These are phyloP conservation scores for Xestia xanthographa DNA, from an alignment of 2,888 invertebrate species.

Conservation along the genomic window DNA sequence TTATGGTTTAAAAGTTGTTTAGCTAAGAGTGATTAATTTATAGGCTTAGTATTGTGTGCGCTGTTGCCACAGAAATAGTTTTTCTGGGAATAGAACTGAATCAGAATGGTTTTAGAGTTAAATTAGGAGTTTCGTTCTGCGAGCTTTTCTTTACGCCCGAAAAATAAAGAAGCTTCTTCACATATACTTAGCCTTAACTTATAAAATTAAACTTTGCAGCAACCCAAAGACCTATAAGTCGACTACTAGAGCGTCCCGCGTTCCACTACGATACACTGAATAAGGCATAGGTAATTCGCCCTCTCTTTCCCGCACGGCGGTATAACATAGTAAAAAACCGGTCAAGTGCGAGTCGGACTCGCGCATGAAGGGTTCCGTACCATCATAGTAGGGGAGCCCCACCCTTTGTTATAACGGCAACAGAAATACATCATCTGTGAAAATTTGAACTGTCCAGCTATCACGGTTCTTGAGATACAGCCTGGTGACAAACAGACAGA, in stretches of 20 bases:
- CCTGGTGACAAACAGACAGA: too few relatives aligned
- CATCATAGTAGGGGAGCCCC: too few relatives aligned
- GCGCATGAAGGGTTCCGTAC: too few relatives aligned
- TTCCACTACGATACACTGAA: too few relatives aligned
- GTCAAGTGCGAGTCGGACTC: too few relatives aligned
- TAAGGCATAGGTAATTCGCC: too few relatives aligned
- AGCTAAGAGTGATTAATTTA: slow-evolving; percentile 53
- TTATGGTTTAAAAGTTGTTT: slow-evolving; percentile 61
- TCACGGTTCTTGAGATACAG: too few relatives aligned
- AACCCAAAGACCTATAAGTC: neutral
- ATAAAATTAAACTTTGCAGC: neutral
- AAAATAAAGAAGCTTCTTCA: neutral
- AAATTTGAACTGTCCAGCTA: too few relatives aligned
- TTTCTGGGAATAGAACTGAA: slow-evolving; percentile 43
- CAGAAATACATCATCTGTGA: too few relatives aligned
- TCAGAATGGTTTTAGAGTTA: slow-evolving; percentile 4
- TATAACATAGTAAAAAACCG: too few relatives aligned
- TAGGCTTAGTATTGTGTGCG: slow-evolving; percentile 47
- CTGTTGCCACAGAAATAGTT: slow-evolving; percentile 52
- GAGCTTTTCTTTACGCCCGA: neutral
- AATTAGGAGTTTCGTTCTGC: neutral
- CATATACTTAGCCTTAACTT: neutral
- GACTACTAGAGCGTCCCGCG: neutral
- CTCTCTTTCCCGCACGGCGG: too few relatives aligned
- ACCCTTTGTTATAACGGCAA: too few relatives aligned